Evolutionary conservation across 2,888 invertebrate genomes (phyloP), one percentile per base, ranked within the genome.

Genomic region (Protodeltote pygarga): DNA sequence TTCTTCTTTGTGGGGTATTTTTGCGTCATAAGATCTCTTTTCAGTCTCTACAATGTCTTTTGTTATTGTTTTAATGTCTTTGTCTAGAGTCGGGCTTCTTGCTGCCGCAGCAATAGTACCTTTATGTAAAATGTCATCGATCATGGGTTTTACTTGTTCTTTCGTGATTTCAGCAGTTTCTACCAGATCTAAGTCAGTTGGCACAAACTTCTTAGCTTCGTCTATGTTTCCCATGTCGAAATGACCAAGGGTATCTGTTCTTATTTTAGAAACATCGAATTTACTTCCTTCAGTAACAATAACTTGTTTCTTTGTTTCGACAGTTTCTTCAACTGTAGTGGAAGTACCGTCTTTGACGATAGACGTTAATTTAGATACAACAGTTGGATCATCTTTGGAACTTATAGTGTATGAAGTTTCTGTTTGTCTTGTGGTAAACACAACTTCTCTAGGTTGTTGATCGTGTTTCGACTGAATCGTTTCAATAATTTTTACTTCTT

Each of bases 1-100:
- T 66, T 92, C 92, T 20, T 90, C 89, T 75, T 87, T 90, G 17
- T 80, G 83, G 0, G 91, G 91, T 13, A 87, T 85, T 77, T 91
- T 92, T n/a, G 88, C 82, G 64, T 92, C 91, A 40, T 91, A 92
- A 0, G 89, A 89, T 35, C 91, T 70, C 60, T 87, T 90, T 71
- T 92, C 91, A 1, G 77, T 77, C 61, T 91, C 90, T 6, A 85
- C 73, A 34, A 85, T 75, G 57, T 92, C 91, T 73, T 85, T 90
- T 1, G 83, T 75, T 2, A 86, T 63, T 1, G 53, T 68, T 75
- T 88, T 90, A 0, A 83, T 72, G 50, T 90, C 91, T 73, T 90
- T 92, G 13, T 91, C 92, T 33, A 71, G 33, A n/a, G 80, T 44
- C 6, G 91, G 89, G 58, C 86, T 90, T 64, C 78, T 78, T 21